Evolutionary conservation across 2,888 invertebrate genomes (phyloP).

Genomic region (Zygogramma bicolorata): DNA sequence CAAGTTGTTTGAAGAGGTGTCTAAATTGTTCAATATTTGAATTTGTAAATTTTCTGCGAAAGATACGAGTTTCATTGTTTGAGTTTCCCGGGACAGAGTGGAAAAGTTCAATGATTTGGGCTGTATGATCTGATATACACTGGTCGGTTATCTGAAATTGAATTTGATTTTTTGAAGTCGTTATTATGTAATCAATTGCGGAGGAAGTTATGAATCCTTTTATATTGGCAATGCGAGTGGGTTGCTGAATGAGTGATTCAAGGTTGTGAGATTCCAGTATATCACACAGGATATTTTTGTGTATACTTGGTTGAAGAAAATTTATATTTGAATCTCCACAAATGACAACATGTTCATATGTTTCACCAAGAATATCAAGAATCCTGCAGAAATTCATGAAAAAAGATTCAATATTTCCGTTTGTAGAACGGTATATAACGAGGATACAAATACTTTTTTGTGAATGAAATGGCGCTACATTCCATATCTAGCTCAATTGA

Average conservation of each 20-base stretch:
- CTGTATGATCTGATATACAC: neutral
- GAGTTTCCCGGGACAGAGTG: neutral
- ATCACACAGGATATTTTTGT: too few relatives aligned
- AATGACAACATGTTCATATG: neutral
- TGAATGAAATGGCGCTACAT: neutral
- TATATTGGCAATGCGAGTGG: conserved; percentile 1
- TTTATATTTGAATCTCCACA: neutral
- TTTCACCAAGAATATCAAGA: neutral
- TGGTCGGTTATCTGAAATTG: neutral
- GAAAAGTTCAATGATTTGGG: neutral
- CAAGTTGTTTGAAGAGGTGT: neutral
- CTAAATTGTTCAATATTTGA: neutral
- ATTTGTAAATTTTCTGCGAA: neutral
- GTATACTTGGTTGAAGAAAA: too few relatives aligned
- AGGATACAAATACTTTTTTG: neutral
- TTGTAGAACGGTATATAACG: neutral
- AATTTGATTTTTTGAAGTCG: neutral
- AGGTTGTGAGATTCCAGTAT: too few relatives aligned
- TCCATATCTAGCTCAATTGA: neutral
- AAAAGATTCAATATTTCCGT: neutral
- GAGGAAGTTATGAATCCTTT: neutral
- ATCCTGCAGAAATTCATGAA: neutral
- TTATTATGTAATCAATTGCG: neutral
- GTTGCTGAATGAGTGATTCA: neutral
- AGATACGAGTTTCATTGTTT: neutral